Evolutionary conservation across 2,113 vertebrate genomes (phyloP).

Genomic region (Cariama cristata): DNA sequence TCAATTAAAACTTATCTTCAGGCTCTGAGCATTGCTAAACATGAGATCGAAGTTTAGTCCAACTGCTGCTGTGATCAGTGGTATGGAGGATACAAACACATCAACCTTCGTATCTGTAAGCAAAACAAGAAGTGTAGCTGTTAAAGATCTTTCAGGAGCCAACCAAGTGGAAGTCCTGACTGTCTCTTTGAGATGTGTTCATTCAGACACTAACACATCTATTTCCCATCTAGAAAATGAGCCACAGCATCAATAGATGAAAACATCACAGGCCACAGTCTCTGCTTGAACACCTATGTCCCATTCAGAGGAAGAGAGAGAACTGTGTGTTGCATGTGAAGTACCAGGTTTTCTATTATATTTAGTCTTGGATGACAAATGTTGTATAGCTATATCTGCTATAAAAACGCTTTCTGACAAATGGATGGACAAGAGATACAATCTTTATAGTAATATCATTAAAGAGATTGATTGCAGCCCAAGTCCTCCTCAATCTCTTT

Average conservation of each 20-base stretch:
- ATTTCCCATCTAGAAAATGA: not conserved
- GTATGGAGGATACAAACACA: not conserved
- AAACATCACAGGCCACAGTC: not conserved
- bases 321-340: not conserved
- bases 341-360: not conserved
- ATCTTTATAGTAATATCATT: not conserved
- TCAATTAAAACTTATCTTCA: conserved; percentile 41
- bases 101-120: not conserved
- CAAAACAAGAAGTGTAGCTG: not conserved
- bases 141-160: not conserved
- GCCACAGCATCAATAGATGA: not conserved
- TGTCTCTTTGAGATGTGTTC: not conserved
- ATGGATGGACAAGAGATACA: not conserved
- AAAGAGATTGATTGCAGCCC: not conserved
- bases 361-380: not conserved
- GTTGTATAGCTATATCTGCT: not conserved
- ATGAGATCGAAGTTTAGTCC: not conserved
- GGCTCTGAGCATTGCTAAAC: not conserved
- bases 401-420: not conserved
- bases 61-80: not conserved
- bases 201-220: not conserved
- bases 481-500: not conserved
- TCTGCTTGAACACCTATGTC: not conserved
- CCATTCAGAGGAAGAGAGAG: not conserved
- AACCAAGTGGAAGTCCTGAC: not conserved